phyloP scores from a whole-genome alignment of 1,140 invertebrate genomes.

The Brachionus plicatilis region DNA sequence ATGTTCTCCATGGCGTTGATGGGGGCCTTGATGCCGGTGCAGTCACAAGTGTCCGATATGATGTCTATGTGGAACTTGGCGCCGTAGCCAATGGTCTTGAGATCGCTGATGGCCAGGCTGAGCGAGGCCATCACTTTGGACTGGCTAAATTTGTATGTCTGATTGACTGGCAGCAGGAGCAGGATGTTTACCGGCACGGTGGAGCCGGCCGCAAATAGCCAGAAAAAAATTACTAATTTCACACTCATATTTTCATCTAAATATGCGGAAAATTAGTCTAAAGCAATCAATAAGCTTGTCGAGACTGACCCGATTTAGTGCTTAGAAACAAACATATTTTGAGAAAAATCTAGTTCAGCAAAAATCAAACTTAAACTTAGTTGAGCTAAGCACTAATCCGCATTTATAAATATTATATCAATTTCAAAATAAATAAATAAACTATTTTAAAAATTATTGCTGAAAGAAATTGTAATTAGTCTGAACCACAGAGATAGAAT shows the following conservation, averaged over 20 bases:
- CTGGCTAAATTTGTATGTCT: constrained; percentile 15
- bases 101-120: constrained; percentile 9
- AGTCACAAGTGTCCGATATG: constrained; percentile 27
- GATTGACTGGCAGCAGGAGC: neutral
- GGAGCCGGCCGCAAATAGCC: neutral
- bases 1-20: constrained; percentile 39
- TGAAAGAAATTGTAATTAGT: neutral
- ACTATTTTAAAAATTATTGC: neutral
- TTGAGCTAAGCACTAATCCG: neutral
- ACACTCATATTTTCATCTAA: constrained; percentile 8
- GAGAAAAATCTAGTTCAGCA: neutral
- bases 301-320: neutral
- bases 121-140: constrained; percentile 22
- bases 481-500: neutral
- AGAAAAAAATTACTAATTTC: neutral
- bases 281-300: neutral
- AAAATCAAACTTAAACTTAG: neutral
- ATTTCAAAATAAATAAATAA: neutral
- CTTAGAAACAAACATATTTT: neutral
- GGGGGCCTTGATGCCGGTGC: constrained; percentile 30
- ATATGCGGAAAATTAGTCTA: neutral
- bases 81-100: neutral
- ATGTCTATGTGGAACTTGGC: constrained; percentile 1
- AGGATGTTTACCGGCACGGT: constrained; percentile 26
- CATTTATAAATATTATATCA: neutral